phyloP scores from a whole-genome alignment of 2,113 vertebrate species.

The Rostratula benghalensis region DNA sequence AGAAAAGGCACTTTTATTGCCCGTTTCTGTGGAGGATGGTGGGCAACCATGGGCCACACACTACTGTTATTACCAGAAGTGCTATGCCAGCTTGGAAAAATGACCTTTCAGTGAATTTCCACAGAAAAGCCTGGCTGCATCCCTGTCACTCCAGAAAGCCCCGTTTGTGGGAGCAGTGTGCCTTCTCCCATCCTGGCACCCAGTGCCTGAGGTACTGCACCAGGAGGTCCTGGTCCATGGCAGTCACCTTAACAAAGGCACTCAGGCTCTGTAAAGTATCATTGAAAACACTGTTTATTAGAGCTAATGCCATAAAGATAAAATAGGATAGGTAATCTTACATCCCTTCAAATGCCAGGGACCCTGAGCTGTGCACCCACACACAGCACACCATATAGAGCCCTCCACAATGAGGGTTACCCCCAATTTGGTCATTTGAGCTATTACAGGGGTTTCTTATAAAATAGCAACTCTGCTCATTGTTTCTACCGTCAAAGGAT shows the following conservation, averaged over 20 bases:
- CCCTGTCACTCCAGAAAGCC: neutral
- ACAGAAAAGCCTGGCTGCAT: neutral
- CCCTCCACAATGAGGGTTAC: neutral
- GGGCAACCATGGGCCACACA: neutral
- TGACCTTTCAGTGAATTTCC: neutral
- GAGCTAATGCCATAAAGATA: neutral
- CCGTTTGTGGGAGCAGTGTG: neutral
- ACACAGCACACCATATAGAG: accelerated
- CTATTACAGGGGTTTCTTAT: neutral
- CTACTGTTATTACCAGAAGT: neutral
- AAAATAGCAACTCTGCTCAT: neutral
- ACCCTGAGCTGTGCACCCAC: accelerated
- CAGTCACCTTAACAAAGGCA: neutral
- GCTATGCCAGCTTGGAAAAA: neutral
- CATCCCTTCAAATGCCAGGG: neutral
- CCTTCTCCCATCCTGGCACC: neutral
- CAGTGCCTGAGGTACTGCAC: neutral
- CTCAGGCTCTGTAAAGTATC: neutral
- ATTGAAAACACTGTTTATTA: neutral
- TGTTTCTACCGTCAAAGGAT: neutral
- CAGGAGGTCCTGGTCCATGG: neutral
- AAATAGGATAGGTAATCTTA: neutral
- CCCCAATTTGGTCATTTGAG: neutral
- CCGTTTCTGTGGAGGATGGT: neutral
- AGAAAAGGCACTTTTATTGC: neutral